Percentiles rank a stretch among this genome's conserved stretches.
These are phyloP conservation scores for Polypterus senegalus DNA, from an alignment of 2,113 vertebrate genomes.

Conservation along the genomic window DNA sequence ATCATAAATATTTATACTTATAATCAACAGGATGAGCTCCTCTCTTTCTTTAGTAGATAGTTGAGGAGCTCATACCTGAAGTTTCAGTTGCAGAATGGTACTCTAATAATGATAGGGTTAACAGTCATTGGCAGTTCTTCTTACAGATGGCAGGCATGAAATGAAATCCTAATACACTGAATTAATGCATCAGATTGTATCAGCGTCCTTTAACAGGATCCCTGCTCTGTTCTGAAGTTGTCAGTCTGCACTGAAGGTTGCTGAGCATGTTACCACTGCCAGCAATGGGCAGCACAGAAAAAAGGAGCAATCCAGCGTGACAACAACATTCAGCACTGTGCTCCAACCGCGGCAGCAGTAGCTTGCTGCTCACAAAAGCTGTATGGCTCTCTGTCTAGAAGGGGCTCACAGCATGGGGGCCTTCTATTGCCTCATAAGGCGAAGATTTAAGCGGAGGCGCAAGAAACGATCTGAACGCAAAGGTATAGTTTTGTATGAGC, in stretches of 20 bases:
- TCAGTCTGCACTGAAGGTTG: neutral
- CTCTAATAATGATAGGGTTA: neutral
- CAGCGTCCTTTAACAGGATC: slow-evolving; percentile 1
- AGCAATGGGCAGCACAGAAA: neutral
- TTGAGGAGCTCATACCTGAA: no score
- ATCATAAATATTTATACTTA: no score
- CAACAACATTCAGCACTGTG: neutral
- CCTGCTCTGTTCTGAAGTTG: slow-evolving; percentile 18
- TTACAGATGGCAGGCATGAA: slow-evolving; percentile 6
- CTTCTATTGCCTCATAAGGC: slow-evolving; percentile 38
- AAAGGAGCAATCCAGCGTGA: neutral
- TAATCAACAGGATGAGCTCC: no score
- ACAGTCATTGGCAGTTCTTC: neutral
- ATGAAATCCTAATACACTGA: slow-evolving; percentile 13
- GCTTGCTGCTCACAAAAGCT: neutral
- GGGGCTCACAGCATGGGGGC: slow-evolving; percentile 32
- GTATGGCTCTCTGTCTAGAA: slow-evolving; percentile 42
- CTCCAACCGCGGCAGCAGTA: neutral
- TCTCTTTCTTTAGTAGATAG: no score
- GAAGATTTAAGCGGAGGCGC: slow-evolving; percentile 53
- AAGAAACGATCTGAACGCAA: slow-evolving; percentile 57
- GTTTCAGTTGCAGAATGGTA: no score
- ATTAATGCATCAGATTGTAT: slow-evolving; percentile 6
- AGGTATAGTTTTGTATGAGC: slow-evolving; percentile 44
- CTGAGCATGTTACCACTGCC: neutral